Conservation (phyloP, 1,140 invertebrate species). For the Drosophila tropicalis region DNA sequence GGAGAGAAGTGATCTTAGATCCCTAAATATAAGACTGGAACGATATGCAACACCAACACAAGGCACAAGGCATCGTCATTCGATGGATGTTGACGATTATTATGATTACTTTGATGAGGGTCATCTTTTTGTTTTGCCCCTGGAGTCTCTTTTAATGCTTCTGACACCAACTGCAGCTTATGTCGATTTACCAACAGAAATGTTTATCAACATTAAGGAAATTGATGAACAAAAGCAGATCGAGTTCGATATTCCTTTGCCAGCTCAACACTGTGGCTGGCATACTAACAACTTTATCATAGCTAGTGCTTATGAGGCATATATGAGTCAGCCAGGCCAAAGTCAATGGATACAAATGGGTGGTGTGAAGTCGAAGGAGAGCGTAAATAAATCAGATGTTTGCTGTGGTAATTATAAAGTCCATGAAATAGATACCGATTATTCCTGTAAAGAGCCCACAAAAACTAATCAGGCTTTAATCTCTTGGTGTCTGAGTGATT, state of each 20-base stretch:
- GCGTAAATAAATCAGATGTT: neutral
- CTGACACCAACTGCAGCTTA: constrained; percentile 47
- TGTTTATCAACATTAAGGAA: constrained; percentile 47
- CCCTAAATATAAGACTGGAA: constrained; percentile 43
- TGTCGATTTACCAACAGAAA: constrained; percentile 62
- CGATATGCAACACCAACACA: constrained; percentile 30
- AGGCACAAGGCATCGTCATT: neutral
- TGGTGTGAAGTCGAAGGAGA: neutral
- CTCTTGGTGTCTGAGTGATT: neutral
- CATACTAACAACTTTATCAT: constrained; percentile 59
- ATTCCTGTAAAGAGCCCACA: neutral
- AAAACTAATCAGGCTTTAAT: constrained; percentile 47
- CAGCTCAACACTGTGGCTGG: constrained; percentile 60
- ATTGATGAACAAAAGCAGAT: constrained; percentile 40
- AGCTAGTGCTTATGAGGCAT: constrained; percentile 41
- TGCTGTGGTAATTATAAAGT: constrained; percentile 32
- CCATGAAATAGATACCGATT: constrained; percentile 16
- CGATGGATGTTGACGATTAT: neutral
- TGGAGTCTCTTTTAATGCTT: constrained; percentile 68
- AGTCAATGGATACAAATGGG: constrained; percentile 44
- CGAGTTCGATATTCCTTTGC: constrained; percentile 60
- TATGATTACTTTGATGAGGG: neutral
- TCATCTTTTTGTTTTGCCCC: constrained; percentile 51
- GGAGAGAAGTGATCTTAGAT: constrained; percentile 17
- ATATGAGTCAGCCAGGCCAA: constrained; percentile 27